Conservation (phyloP, 2,888 invertebrate species). For the Thereva nobilitata region DNA sequence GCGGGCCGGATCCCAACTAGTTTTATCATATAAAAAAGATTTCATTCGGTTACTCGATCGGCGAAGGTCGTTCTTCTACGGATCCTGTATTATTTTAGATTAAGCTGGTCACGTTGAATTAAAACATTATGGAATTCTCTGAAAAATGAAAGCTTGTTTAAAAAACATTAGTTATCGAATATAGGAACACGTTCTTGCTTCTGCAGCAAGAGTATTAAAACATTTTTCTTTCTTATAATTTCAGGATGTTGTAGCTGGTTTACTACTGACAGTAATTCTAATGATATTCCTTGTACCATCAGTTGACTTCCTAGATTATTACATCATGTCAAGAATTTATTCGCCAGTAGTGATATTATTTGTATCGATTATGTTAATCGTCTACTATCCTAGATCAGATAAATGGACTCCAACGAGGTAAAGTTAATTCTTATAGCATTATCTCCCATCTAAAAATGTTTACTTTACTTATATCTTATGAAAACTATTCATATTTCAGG, state of each 20-base stretch:
- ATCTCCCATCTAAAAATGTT: too few species aligned
- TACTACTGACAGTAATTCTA: conserved; percentile 68
- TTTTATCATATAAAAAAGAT: too few species aligned
- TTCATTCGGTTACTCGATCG: too few species aligned
- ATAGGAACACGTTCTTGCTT: too few species aligned
- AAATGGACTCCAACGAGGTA: conserved; percentile 90
- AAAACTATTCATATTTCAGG: conserved; percentile 60
- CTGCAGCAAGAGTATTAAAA: background rate
- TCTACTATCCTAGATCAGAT: conserved; percentile 80
- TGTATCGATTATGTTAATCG: conserved; percentile 69
- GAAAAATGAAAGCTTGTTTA: too few species aligned
- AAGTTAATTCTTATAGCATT: conserved; percentile 40
- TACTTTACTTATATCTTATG: background rate
- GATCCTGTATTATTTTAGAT: too few species aligned
- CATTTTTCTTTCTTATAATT: conserved; percentile 48
- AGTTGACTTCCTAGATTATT: conserved; percentile 74
- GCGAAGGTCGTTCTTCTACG: too few species aligned
- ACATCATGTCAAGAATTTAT: conserved; percentile 68
- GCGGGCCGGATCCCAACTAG: too few species aligned
- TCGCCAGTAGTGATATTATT: conserved; percentile 68
- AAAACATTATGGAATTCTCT: too few species aligned
- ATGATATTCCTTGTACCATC: conserved; percentile 75
- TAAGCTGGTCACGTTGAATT: too few species aligned
- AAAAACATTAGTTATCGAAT: too few species aligned
- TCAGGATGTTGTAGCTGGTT: conserved; percentile 82